A percentile compares a stretch with the other conserved stretches of the same genome.
Evolutionary conservation across 1,140 invertebrate genomes (phyloP).

Genomic region (Habropoda laboriosa): DNA sequence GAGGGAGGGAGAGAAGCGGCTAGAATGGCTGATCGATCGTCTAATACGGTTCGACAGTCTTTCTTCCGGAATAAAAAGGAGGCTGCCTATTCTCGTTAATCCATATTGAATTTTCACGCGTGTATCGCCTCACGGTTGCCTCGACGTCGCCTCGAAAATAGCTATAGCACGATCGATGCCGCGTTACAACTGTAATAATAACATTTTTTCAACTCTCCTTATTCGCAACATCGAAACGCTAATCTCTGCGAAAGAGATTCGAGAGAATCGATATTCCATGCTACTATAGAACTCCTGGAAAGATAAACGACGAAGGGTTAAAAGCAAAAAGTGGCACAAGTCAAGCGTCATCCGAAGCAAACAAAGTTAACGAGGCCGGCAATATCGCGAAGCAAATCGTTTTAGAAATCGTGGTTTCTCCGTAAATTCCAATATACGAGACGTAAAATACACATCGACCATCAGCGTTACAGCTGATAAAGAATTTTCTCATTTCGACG

Average conservation of each 20-base stretch:
- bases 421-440: background rate
- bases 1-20: background rate
- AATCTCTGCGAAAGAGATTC: background rate
- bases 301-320: background rate
- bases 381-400: background rate
- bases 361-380: no score
- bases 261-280: background rate
- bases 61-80: no score
- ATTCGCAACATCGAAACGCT: background rate
- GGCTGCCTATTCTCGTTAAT: background rate
- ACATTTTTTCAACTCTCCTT: no score
- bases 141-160: no score
- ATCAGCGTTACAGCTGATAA: background rate
- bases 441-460: no score
- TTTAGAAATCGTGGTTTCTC: background rate
- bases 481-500: slow-evolving; percentile 14
- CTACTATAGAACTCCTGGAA: no score
- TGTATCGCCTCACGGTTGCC: no score
- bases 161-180: background rate
- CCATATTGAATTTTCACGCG: background rate
- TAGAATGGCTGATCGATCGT: slow-evolving; percentile 9
- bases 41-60: slow-evolving; percentile 12
- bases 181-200: no score
- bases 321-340: background rate
- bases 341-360: background rate